Evolutionary conservation across 2,797 vertebrate genomes (phyloP), one percentile per base, ranked within the genome.

Genomic region (Furcifer pardalis): DNA sequence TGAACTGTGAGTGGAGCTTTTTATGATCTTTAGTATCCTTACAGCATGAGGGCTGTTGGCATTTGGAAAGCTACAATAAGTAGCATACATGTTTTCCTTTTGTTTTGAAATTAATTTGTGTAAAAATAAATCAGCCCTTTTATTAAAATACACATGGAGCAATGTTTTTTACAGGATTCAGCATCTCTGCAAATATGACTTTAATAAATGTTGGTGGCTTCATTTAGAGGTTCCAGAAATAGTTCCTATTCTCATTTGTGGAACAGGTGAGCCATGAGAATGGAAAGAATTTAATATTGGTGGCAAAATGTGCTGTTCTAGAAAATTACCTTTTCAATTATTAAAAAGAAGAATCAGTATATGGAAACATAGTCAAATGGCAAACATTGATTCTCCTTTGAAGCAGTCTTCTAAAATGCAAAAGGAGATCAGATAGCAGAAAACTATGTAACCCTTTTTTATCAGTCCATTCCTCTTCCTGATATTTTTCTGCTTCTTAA

Each of bases 31-130:
- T 91, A 95, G 95, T 95, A 94, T 94, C 95, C 94, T 96, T 96
- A 93, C 91, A 93, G 95, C 93, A 97, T 97, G 95, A 97, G 96
- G 96, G 97, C 97, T 97, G 95, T 96, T 97, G 96, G 95, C 94
- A 96, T 97, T 97, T 97, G 93, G 96, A 95, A 91, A 93, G 95
- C 94, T 96, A 94, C 95, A 91, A 85, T 95, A 94, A 92, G 89
- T 96, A 91, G 90, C 91, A 95, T 96, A 94, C 94, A 94, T 95
- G 94, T 96, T 94, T 96, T 95, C 90, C 95, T 96, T 96, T 97
- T 96, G 95, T 97, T 97, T 96, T 95, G 95, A 96, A 96, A 97
- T 96, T 97, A 96, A 95, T 97, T 97, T 96, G 95, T 96, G 95
- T 96, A 95, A 94, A 96, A 95, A 96, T 95, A 96, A 97, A 96